phyloP scores from a whole-genome alignment of 2,113 vertebrate species.

The Columba janthina region DNA sequence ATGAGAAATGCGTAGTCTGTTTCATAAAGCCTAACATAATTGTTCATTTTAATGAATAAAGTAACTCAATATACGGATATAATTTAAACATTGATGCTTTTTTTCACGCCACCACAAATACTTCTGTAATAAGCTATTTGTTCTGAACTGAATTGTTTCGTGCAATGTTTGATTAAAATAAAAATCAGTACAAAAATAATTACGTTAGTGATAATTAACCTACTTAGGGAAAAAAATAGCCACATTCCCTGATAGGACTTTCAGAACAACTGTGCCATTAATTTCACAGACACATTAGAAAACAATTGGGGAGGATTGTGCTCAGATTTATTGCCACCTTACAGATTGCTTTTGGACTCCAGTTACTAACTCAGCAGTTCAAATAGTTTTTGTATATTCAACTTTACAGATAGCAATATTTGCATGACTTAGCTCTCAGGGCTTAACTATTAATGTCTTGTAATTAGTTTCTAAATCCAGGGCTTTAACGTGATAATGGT shows the following conservation, averaged over 20 bases:
- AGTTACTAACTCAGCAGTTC: constrained; percentile 64
- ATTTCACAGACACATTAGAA: constrained; percentile 14
- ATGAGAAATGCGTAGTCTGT: not conserved
- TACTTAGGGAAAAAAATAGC: constrained; percentile 46
- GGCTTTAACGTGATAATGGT: constrained; percentile 61
- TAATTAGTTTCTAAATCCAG: constrained; percentile 75
- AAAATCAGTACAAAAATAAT: constrained; percentile 72
- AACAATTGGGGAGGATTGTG: not conserved
- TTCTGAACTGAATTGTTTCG: constrained; percentile 66
- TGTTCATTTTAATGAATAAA: constrained; percentile 66
- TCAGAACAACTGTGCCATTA: constrained; percentile 22
- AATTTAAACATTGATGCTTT: constrained; percentile 31
- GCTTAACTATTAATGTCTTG: constrained; percentile 68
- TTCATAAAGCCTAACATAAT: not conserved
- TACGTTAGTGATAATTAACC: constrained; percentile 74
- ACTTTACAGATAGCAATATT: constrained; percentile 60
- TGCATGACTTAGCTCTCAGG: constrained; percentile 57
- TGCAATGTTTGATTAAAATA: constrained; percentile 73
- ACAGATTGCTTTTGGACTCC: constrained; percentile 33
- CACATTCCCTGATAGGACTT: not conserved
- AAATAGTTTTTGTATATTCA: constrained; percentile 39
- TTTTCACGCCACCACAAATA: constrained; percentile 27
- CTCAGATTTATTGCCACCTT: constrained; percentile 43
- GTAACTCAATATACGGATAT: constrained; percentile 8
- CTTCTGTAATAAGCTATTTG: constrained; percentile 65